Evolutionary conservation across 2,113 vertebrate genomes (phyloP).

Genomic region (Girardinichthys multiradiatus): DNA sequence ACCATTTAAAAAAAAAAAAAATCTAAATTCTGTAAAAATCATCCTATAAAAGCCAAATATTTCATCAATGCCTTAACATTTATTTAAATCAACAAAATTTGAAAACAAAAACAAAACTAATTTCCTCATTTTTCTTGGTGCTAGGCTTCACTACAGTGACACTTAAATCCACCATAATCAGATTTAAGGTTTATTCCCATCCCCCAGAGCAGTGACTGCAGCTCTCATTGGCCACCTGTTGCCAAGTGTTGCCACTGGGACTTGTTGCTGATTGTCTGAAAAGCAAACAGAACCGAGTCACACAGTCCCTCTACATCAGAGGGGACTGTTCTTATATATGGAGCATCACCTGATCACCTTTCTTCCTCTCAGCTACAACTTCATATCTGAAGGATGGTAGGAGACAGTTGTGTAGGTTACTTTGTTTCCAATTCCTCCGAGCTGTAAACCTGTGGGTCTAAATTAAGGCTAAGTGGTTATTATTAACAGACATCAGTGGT

Average conservation of each 20-base stretch:
- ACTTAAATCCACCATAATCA: constrained; percentile 16
- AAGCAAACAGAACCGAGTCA: neutral
- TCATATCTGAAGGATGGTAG: constrained; percentile 16
- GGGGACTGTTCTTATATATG: constrained; percentile 20
- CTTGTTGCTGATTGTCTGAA: neutral
- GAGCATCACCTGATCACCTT: constrained; percentile 10
- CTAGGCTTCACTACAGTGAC: neutral
- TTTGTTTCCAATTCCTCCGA: neutral
- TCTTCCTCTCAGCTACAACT: neutral
- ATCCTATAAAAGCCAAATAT: neutral
- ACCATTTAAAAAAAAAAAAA: neutral
- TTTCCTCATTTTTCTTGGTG: neutral
- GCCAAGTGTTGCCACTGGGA: constrained; percentile 3
- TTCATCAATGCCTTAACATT: neutral
- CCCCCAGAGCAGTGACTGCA: constrained; percentile 17
- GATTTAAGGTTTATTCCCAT: constrained; percentile 18
- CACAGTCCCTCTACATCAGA: neutral
- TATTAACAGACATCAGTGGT: too few species aligned
- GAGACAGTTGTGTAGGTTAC: neutral
- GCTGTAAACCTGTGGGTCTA: too few species aligned
- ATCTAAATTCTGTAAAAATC: too few species aligned
- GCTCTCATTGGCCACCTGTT: constrained; percentile 49
- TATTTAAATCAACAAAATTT: neutral
- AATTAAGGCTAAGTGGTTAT: too few species aligned
- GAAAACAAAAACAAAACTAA: neutral